Base-by-base conservation (phyloP, 2,888 invertebrate species). In the Galerucella pusilla region DNA sequence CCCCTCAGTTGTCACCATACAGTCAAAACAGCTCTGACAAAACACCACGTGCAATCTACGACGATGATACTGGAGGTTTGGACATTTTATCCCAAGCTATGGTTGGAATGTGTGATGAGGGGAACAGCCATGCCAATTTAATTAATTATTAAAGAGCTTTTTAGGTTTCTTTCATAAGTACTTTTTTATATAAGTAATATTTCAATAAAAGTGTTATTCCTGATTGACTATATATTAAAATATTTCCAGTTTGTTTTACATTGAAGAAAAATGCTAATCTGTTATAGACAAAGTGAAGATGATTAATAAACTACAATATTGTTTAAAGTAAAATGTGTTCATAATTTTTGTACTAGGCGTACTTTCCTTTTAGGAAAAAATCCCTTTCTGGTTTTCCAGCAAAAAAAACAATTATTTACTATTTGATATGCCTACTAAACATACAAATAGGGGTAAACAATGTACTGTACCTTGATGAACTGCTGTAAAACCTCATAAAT, bases 61-160 rank as follows among this genome's bases (percentile, higher is more conserved):
- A 68, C 14, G 54, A 68, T 46, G 54, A 68, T 35, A 68, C 57
- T 68, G 57, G 57, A 68, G 68, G 67, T 67, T 67, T 67, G 67
- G 67, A 67, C 67, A 67, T 67, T 67, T 49, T 67, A 67, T 67
- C 67, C 68, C 59, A 68, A 68, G 57, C 68, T 46, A 68, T 68
- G 68, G 59, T 68, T 68, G 68, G 42, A 63, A 63, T 66, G 49
- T 66, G 66, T 66, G 52, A 49, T 66, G 49, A 14, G 66, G 66
- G 66, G 66, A 66, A 28, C 52, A n/a, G 46, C 66, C 66, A 66
- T 2, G 49, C 49, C 66, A 11, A 49, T 66, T 45, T 66, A 66
- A 66, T 16, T 66, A 25, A 66, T 52, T 14, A 10, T 52, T 52
- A 52, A 52, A 52, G n/a, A 14, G 52, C 46, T 35, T 46, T 46